Evolutionary conservation across 2,797 vertebrate genomes (phyloP).

Genomic region (Takifugu rubripes): DNA sequence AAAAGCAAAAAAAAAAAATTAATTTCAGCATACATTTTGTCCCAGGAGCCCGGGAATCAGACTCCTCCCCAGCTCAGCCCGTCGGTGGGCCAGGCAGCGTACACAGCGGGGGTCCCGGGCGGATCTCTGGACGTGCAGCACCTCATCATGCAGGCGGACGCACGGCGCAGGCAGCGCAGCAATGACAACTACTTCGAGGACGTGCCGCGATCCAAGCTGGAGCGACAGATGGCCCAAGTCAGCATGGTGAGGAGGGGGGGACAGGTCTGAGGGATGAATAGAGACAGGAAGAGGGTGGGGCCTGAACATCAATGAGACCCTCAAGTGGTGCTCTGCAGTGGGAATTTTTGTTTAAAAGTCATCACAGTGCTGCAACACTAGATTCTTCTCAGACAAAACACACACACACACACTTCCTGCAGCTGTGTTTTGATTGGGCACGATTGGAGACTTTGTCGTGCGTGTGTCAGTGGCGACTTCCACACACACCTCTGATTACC

Average conservation of each 20-base stretch:
- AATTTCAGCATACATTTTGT: conserved; percentile 1
- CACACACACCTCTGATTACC: conserved; percentile 37
- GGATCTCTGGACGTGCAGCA: conserved; percentile 99
- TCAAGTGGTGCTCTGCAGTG: too few relatives aligned
- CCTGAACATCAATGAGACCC: neutral
- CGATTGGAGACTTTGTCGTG: conserved; percentile 52
- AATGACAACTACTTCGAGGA: conserved; percentile 99
- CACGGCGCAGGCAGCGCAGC: conserved; percentile 94
- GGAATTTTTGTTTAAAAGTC: too few relatives aligned
- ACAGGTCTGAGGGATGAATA: conserved; percentile 44
- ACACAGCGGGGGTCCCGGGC: conserved; percentile 83
- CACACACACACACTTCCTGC: conserved; percentile 34
- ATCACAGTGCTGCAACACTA: neutral
- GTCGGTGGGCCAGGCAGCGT: conserved; percentile 91
- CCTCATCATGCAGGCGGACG: conserved; percentile 99
- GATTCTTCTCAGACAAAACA: conserved; percentile 18
- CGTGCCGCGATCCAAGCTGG: conserved; percentile 97
- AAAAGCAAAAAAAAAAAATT: too few relatives aligned
- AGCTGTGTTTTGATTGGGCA: conserved; percentile 64
- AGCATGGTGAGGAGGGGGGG: conserved; percentile 77
- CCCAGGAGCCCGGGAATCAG: conserved; percentile 94
- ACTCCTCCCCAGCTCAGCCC: conserved; percentile 97
- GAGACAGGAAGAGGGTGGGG: neutral
- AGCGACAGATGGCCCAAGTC: conserved; percentile 99
- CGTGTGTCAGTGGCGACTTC: conserved; percentile 46